Evolutionary conservation across 2,113 vertebrate genomes (phyloP).

Genomic region (Ophthalmolycus amberensis): DNA sequence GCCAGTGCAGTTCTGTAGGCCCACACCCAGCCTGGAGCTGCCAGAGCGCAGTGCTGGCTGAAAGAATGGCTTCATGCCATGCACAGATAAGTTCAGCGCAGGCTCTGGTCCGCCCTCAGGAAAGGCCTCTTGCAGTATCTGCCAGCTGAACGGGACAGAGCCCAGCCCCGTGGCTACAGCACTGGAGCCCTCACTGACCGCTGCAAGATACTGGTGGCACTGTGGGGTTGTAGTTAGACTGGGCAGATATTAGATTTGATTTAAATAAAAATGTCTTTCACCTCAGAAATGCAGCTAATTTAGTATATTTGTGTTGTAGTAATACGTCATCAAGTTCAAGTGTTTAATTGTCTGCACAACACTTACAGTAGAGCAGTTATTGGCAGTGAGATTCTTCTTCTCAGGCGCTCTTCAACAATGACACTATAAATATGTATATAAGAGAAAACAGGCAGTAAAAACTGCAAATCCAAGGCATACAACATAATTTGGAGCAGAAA

Average conservation of each 20-base stretch:
- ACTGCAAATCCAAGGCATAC: not conserved
- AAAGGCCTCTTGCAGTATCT: conserved; percentile 36
- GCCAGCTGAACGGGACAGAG: conserved; percentile 32
- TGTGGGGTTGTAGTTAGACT: not conserved
- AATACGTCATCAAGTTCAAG: not conserved
- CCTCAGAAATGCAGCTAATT: not conserved
- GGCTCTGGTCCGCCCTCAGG: conserved; percentile 23
- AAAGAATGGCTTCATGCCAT: conserved; percentile 45
- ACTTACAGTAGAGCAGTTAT: not conserved
- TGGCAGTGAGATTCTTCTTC: not conserved
- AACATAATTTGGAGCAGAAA: not conserved
- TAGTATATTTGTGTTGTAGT: not conserved
- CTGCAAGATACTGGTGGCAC: not conserved
- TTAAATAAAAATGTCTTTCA: not conserved
- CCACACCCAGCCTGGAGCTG: conserved; percentile 31
- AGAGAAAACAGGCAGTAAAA: too few species aligned
- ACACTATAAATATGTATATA: not conserved
- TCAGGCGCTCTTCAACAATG: not conserved
- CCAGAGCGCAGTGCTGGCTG: conserved; percentile 43
- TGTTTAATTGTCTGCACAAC: not conserved
- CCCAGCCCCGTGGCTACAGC: conserved; percentile 16
- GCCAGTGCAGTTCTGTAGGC: conserved; percentile 44
- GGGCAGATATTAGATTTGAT: not conserved
- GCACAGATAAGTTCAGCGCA: conserved; percentile 39
- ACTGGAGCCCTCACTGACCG: conserved; percentile 9